A percentile compares a stretch with the other conserved stretches of the same genome.
phyloP scores from a whole-genome alignment of 2,888 invertebrate species.

The Diarsia dahlii region DNA sequence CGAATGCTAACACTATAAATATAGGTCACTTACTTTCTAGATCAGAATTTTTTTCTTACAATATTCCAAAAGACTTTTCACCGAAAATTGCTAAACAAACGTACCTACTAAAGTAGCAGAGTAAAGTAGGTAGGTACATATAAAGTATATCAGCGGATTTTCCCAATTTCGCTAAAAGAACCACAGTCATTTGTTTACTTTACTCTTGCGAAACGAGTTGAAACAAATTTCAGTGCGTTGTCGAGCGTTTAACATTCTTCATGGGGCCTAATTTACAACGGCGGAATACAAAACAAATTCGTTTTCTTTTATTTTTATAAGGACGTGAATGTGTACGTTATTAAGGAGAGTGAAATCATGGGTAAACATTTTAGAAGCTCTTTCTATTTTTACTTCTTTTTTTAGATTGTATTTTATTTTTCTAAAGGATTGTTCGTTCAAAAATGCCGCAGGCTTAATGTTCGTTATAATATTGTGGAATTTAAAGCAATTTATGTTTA shows the following conservation, averaged over 20 bases:
- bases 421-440: not conserved
- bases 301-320: constrained; percentile 67
- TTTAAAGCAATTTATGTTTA: constrained; percentile 36
- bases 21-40: not conserved
- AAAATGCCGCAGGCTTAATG: not conserved
- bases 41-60: constrained; percentile 5
- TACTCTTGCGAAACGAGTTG: constrained; percentile 75
- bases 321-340: constrained; percentile 62
- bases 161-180: constrained; percentile 80
- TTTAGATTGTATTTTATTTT: not conserved
- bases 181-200: constrained; percentile 84
- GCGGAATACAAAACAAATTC: constrained; percentile 73
- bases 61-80: constrained; percentile 2
- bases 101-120: constrained; percentile 25
- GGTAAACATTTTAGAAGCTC: constrained; percentile 38
- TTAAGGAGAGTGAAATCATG: constrained; percentile 49
- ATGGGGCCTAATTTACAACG: constrained; percentile 71
- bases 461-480: not conserved
- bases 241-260: constrained; percentile 80
- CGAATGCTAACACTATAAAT: no score
- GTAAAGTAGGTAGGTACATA: constrained; percentile 34
- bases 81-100: constrained; percentile 36
- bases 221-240: constrained; percentile 79
- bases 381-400: constrained; percentile 10
- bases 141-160: constrained; percentile 67